Evolutionary conservation across 2,888 invertebrate species (phyloP).

Genomic region (Aphodius sticticus): DNA sequence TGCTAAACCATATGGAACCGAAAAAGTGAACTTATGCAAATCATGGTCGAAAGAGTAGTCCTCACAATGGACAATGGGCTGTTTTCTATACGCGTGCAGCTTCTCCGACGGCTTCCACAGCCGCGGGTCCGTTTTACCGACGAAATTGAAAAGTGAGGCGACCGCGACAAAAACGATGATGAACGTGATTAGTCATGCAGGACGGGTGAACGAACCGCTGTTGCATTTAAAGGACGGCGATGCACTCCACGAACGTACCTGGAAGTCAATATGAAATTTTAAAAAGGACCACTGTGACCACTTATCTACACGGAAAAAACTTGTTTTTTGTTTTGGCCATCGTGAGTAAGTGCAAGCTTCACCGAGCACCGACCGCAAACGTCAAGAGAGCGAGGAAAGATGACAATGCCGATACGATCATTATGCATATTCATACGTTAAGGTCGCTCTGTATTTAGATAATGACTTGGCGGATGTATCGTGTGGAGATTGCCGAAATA

Average conservation of each 20-base stretch:
- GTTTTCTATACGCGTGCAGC: not conserved
- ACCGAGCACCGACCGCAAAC: not conserved
- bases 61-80: not conserved
- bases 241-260: not conserved
- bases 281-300: not conserved
- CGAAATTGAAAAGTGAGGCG: not conserved
- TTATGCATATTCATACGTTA: not conserved
- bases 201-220: not conserved
- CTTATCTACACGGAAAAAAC: not conserved
- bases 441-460: slow-evolving; percentile 10
- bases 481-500: too few species aligned
- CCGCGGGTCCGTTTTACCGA: not conserved
- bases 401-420: not conserved
- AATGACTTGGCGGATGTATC: too few species aligned
- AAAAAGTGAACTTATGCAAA: not conserved
- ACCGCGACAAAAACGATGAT: not conserved
- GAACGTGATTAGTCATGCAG: not conserved
- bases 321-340: not conserved
- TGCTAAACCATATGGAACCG: slow-evolving; percentile 4
- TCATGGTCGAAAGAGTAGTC: not conserved
- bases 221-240: not conserved
- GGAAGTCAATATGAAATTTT: not conserved
- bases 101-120: too few species aligned
- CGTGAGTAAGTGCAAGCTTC: not conserved
- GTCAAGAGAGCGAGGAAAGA: not conserved